Percentiles rank a stretch among this genome's conserved stretches.
Evolutionary conservation across 2,113 vertebrate species (phyloP).

Genomic region (Rhea americana): DNA sequence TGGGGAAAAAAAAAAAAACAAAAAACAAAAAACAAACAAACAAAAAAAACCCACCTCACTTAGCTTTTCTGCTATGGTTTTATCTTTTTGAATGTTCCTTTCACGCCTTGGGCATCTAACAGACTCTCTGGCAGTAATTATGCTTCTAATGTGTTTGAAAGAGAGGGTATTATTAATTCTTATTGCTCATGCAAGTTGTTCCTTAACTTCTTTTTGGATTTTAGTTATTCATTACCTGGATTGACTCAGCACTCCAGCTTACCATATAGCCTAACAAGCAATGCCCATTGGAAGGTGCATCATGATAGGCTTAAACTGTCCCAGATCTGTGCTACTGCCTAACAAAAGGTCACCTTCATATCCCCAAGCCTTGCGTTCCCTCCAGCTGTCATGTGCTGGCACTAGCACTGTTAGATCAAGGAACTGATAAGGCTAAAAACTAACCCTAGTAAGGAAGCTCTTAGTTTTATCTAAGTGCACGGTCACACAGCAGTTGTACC

Average conservation of each 20-base stretch:
- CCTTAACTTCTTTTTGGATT: background rate
- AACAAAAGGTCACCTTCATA: background rate
- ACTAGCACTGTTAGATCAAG: background rate
- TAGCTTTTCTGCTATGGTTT: background rate
- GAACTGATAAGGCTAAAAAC: background rate
- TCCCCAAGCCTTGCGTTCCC: background rate
- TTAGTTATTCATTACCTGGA: background rate
- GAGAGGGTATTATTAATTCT: background rate
- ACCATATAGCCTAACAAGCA: background rate
- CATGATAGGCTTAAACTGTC: background rate
- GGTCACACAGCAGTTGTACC: background rate
- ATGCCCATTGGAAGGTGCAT: background rate
- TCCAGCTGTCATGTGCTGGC: background rate
- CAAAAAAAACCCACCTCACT: background rate
- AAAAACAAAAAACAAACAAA: too few species aligned
- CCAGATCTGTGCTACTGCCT: background rate
- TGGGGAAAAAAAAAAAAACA: background rate
- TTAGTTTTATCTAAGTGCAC: background rate
- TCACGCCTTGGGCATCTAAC: background rate
- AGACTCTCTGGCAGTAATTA: background rate
- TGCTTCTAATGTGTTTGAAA: background rate
- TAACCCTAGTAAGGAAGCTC: background rate
- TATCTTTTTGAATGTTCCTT: background rate
- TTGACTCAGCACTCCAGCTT: background rate
- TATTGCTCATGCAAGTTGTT: background rate